Evolutionary conservation across 1,140 invertebrate species (phyloP).

Genomic region (Papilio machaon): DNA sequence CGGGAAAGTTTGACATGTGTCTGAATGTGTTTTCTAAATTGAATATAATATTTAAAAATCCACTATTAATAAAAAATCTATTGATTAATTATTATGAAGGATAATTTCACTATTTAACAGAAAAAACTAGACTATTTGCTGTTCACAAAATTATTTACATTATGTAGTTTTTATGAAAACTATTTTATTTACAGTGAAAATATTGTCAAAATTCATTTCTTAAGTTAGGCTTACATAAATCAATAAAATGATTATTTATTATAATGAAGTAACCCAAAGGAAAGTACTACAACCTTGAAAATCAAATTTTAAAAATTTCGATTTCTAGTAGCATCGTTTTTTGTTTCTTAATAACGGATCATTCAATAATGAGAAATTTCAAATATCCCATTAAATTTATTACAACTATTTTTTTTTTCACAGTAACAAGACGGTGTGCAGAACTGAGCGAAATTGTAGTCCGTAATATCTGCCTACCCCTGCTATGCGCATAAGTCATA

Average conservation of each 20-base stretch:
- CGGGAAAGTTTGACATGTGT: conserved; percentile 26
- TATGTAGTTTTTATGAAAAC: background rate
- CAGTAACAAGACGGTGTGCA: too few species aligned
- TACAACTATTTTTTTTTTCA: too few species aligned
- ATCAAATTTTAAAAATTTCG: too few species aligned
- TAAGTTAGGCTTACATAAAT: conserved; percentile 15
- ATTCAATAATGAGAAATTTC: too few species aligned
- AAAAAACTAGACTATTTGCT: background rate
- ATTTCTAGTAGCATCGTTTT: too few species aligned
- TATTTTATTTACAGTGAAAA: background rate
- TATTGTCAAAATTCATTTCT: background rate
- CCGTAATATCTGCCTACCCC: background rate
- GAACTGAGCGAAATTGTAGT: too few species aligned
- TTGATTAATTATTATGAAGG: background rate
- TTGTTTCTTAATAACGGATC: too few species aligned
- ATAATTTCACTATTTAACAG: background rate
- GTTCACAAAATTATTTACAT: background rate
- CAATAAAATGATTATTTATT: conserved; percentile 35
- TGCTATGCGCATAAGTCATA: background rate
- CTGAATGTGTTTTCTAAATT: conserved; percentile 15
- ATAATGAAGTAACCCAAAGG: too few species aligned
- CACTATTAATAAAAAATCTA: background rate
- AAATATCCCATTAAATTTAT: too few species aligned
- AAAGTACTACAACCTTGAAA: too few species aligned
- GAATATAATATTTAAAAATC: background rate